Evolutionary conservation across 2,113 vertebrate genomes (phyloP).

Genomic region (Bungarus multicinctus): DNA sequence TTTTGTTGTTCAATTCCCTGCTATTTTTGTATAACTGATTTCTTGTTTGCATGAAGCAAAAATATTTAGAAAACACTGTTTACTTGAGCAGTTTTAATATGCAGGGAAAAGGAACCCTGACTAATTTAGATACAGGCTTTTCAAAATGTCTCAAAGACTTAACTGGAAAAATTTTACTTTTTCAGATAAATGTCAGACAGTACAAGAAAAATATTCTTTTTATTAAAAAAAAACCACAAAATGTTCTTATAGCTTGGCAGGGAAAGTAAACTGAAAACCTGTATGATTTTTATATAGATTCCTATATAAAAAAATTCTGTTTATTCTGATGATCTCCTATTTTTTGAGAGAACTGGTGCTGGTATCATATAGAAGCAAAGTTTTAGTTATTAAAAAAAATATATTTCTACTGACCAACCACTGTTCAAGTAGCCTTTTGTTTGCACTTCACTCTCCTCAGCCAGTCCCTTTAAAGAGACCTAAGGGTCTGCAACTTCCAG

Average conservation of each 20-base stretch:
- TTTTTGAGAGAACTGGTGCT: constrained; percentile 52
- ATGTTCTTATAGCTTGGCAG: constrained; percentile 67
- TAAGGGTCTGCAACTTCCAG: constrained; percentile 75
- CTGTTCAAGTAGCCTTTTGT: constrained; percentile 53
- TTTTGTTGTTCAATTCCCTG: constrained; percentile 74
- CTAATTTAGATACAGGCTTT: constrained; percentile 62
- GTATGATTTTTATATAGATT: constrained; percentile 63
- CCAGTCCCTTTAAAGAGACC: constrained; percentile 59
- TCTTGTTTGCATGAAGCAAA: constrained; percentile 70
- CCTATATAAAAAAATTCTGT: constrained; percentile 66
- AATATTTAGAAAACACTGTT: constrained; percentile 61
- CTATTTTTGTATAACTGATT: constrained; percentile 65
- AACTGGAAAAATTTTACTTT: constrained; percentile 53
- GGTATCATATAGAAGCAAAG: constrained; percentile 50
- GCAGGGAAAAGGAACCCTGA: constrained; percentile 58
- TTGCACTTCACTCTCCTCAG: constrained; percentile 69
- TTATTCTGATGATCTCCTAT: constrained; percentile 53
- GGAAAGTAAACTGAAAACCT: constrained; percentile 45
- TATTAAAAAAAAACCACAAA: constrained; percentile 52
- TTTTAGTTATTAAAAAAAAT: constrained; percentile 43
- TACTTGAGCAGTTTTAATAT: constrained; percentile 65
- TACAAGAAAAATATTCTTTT: constrained; percentile 51
- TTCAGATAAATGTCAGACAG: constrained; percentile 58
- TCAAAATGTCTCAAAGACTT: constrained; percentile 59
- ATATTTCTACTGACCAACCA: constrained; percentile 58